A percentile compares a stretch with the other conserved stretches of the same genome.
phyloP scores from a whole-genome alignment of 1,140 invertebrate genomes.

The Pristionchus pacificus region DNA sequence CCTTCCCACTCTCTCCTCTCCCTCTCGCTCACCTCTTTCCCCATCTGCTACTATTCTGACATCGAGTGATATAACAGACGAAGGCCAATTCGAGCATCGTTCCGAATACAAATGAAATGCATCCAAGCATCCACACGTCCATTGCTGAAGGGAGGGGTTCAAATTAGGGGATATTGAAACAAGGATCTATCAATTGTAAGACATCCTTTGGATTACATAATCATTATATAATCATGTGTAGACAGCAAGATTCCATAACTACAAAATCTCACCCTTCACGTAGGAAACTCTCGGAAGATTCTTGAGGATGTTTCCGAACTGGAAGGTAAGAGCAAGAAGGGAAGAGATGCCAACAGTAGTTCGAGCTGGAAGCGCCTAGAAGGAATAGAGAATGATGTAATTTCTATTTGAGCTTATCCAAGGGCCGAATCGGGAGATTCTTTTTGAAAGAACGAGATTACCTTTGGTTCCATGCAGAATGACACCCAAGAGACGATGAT shows the following conservation, averaged over 20 bases:
- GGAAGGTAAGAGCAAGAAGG: conserved; percentile 51
- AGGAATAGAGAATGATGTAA: too few relatives aligned
- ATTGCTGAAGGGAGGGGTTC: conserved; percentile 39
- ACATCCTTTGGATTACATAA: too few relatives aligned
- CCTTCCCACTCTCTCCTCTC: conserved; percentile 13
- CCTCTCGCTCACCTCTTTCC: conserved; percentile 19
- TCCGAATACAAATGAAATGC: conserved; percentile 55
- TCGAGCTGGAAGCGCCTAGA: conserved; percentile 51
- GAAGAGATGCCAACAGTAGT: conserved; percentile 54
- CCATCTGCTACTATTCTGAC: conserved; percentile 34
- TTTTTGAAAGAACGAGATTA: too few relatives aligned
- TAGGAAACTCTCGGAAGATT: conserved; percentile 54
- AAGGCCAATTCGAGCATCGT: conserved; percentile 56
- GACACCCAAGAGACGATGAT: conserved; percentile 54
- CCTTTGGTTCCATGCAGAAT: conserved; percentile 57
- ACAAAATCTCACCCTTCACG: conserved; percentile 38
- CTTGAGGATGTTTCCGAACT: conserved; percentile 56
- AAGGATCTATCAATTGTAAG: too few relatives aligned
- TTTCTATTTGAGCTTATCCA: too few relatives aligned
- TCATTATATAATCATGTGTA: too few relatives aligned
- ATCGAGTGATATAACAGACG: conserved; percentile 54
- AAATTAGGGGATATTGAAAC: too few relatives aligned
- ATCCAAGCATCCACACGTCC: conserved; percentile 57
- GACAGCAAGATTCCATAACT: neutral
- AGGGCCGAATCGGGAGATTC: too few relatives aligned